Conservation (phyloP, 2,113 vertebrate genomes). For the Montifringilla adamsi region DNA sequence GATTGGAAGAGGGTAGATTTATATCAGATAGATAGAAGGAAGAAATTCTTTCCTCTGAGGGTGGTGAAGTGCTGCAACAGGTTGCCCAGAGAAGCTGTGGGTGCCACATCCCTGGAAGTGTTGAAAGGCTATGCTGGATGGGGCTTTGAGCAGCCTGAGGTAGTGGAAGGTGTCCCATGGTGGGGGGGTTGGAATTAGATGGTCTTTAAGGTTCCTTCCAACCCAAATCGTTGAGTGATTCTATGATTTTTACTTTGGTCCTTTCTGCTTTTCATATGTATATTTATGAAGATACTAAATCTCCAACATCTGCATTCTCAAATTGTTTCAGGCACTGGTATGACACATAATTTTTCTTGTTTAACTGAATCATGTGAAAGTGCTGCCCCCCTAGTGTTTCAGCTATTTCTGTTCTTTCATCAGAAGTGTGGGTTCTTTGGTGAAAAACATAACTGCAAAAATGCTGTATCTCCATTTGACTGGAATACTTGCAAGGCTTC, state of each 20-base stretch:
- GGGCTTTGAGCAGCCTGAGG: neutral
- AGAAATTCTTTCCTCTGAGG: neutral
- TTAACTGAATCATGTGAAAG: neutral
- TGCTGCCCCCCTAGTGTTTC: neutral
- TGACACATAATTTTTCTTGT: neutral
- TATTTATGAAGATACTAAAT: neutral
- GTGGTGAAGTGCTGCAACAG: neutral
- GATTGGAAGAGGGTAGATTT: neutral
- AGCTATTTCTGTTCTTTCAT: neutral
- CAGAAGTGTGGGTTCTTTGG: neutral
- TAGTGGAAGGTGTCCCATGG: neutral
- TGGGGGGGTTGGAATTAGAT: neutral
- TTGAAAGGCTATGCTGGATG: neutral
- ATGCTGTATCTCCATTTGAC: neutral
- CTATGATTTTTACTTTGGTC: neutral
- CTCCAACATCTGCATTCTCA: neutral
- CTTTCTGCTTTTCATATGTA: neutral
- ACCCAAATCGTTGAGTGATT: neutral
- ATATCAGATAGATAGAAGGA: neutral
- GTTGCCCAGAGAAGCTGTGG: neutral
- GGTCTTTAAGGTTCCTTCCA: neutral
- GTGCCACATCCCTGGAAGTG: neutral
- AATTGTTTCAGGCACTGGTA: fast-evolving
- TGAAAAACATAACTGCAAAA: neutral
- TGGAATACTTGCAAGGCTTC: neutral